A percentile compares a stretch with the other conserved stretches of the same genome.
Conservation (phyloP, 2,113 vertebrate genomes). For the Labeo rohita region DNA sequence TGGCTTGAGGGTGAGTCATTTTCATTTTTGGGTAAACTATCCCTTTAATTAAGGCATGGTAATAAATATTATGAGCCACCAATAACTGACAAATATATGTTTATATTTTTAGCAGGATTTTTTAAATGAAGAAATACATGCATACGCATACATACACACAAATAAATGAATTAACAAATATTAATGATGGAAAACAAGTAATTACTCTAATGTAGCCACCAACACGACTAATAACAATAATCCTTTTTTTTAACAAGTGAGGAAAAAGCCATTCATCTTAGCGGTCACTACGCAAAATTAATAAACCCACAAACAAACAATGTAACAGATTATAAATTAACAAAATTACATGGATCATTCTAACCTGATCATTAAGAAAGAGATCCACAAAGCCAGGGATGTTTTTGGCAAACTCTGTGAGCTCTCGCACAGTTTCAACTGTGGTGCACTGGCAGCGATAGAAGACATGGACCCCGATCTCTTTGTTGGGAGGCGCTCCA, state of each 20-base stretch:
- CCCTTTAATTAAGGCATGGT: neutral
- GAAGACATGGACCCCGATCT: conserved; percentile 89
- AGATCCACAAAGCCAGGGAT: conserved; percentile 87
- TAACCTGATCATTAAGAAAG: conserved; percentile 86
- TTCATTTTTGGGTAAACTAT: too few relatives aligned
- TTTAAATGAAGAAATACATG: neutral
- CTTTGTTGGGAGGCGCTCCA: conserved; percentile 83
- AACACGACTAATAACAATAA: neutral
- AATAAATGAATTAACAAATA: too few relatives aligned
- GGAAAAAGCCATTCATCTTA: neutral
- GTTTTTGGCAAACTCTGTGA: conserved; percentile 91
- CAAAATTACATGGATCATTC: neutral
- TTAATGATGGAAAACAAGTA: too few relatives aligned
- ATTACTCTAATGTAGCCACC: too few relatives aligned
- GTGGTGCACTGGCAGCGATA: conserved; percentile 91
- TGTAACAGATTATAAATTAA: neutral
- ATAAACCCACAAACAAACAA: neutral
- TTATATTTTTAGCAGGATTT: neutral
- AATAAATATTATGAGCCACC: neutral
- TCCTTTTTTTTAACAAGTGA: too few relatives aligned
- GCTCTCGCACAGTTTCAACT: conserved; percentile 87
- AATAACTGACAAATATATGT: neutral
- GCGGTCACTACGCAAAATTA: neutral
- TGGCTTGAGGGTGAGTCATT: too few relatives aligned
- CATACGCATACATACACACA: neutral